Conservation (phyloP, 2,888 invertebrate species). For the Nephrotoma guestfalica region DNA sequence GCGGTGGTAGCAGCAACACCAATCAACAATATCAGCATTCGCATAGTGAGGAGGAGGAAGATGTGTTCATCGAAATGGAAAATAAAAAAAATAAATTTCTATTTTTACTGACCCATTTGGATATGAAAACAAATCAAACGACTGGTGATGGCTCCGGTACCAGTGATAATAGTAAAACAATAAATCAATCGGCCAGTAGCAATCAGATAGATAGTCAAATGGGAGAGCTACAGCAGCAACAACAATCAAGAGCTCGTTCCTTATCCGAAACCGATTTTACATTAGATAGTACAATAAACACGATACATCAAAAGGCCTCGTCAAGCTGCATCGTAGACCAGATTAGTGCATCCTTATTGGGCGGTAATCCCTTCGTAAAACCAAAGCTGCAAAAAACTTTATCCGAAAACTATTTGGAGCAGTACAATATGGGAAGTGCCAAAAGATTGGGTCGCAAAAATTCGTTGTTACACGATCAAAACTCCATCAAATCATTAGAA, state of each 20-base stretch:
- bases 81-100: conserved; percentile 1
- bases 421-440: neutral
- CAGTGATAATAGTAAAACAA: neutral
- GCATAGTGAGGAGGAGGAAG: neutral
- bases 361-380: neutral
- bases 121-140: neutral
- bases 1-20: neutral
- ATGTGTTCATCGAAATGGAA: neutral
- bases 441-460: neutral
- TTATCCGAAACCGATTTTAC: conserved; percentile 21
- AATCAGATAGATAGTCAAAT: neutral
- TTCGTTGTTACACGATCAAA: neutral
- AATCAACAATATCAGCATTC: neutral
- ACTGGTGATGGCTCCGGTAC: neutral
- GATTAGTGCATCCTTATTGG: neutral
- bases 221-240: neutral
- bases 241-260: conserved; percentile 21
- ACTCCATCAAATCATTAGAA: neutral
- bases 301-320: neutral
- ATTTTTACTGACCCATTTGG: neutral
- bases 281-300: neutral
- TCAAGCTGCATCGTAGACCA: neutral
- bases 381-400: conserved; percentile 31
- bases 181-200: neutral
- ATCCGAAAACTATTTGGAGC: conserved; percentile 28